A percentile compares a stretch with the other conserved stretches of the same genome.
Conservation (phyloP, 1,140 invertebrate genomes). For the Cydia strobilella region DNA sequence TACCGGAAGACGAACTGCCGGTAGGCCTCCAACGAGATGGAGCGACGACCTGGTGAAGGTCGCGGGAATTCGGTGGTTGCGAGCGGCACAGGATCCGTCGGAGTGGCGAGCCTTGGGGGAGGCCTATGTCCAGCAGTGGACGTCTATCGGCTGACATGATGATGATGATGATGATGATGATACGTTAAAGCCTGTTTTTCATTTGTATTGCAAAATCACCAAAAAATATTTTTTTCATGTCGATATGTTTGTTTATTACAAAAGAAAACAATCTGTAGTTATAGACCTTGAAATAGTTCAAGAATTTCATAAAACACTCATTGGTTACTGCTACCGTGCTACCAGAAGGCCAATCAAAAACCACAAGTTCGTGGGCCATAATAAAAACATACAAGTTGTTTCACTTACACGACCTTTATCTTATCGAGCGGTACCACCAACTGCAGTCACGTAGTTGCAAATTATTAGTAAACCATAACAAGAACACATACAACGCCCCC, state of each 20-base stretch:
- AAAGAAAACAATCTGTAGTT: background rate
- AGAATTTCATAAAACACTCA: background rate
- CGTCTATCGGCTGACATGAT: too few relatives aligned
- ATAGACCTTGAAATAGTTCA: background rate
- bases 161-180: too few relatives aligned
- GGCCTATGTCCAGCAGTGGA: too few relatives aligned
- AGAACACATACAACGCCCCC: conserved; percentile 17
- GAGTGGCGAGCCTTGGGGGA: too few relatives aligned
- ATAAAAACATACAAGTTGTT: conserved; percentile 11
- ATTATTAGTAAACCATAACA: conserved; percentile 17
- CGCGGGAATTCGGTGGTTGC: too few relatives aligned
- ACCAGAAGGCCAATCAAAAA: background rate
- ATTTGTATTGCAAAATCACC: too few relatives aligned
- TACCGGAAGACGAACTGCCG: too few relatives aligned
- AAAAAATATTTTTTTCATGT: background rate
- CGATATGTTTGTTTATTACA: background rate
- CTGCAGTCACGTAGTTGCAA: conserved; percentile 17
- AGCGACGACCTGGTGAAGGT: too few relatives aligned
- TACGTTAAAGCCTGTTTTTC: too few relatives aligned
- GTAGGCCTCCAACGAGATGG: too few relatives aligned
- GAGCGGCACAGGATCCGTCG: too few relatives aligned
- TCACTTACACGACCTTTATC: background rate
- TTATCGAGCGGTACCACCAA: background rate
- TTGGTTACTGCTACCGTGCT: conserved; percentile 2
- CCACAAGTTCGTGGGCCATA: background rate